Base-by-base conservation (phyloP, 2,888 invertebrate species). In the Eudemis profundana region DNA sequence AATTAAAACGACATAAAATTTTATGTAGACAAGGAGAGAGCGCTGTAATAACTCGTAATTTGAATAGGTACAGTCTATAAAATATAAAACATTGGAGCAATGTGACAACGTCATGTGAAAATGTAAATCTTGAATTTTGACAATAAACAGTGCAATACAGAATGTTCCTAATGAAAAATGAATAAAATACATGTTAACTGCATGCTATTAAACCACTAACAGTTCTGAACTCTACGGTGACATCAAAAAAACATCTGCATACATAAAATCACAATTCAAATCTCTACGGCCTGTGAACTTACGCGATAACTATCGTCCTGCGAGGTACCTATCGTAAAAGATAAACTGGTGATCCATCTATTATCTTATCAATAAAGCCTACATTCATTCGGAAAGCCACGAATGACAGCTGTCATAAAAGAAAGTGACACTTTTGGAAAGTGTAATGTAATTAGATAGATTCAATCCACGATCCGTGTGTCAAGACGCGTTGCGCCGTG, bases 1-100 rank as follows among this genome's bases (percentile, higher is more conserved):
- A 70, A 70, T 70, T 70, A 64, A 63, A 66, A 64, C 29, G 33
- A 59, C 66, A 64, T 70, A 59, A 66, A 66, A 66, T 67, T 29
- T 70, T 53, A 69, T 66, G 65, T 49, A 38, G 27, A 57, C 21
- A 38, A 17, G n/a, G 46, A 47, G 70, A 70, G 61, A 69, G 70
- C 53, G 68, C 29, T 15, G 47, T 61, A 66, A 44, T 33, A 14
- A 51, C 40, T 17, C 40, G 27, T 61, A 50, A 50, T 49, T 19
- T 19, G 33, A 21, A 21, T 14, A 27, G 23, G 59, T 47, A 10
- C 33, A 46, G 46, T 27, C 17, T 27, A 21, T 23, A 38, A 17
- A 53, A 19, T 38, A 42, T 27, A 10, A 12, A 29, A 42, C 10
- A 19, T 42, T 17, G 17, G 8, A 17, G 19, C 19, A 2, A 10